phyloP scores from a whole-genome alignment of 2,113 vertebrate species.

The Gavia stellata region DNA sequence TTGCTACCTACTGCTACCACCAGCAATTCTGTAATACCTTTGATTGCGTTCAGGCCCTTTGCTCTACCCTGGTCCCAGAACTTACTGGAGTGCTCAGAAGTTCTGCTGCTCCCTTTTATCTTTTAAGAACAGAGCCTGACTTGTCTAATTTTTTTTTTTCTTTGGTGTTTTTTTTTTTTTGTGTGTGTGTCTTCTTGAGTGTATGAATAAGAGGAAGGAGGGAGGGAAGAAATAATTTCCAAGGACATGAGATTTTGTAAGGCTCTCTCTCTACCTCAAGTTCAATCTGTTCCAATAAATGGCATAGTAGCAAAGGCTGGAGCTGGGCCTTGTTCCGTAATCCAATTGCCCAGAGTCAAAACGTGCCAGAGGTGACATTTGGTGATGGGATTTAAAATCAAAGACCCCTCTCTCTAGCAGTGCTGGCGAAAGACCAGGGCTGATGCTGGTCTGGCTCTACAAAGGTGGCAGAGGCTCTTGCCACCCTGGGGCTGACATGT shows the following conservation, averaged over 20 bases:
- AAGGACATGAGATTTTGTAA: background rate
- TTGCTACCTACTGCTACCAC: background rate
- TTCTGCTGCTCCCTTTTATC: background rate
- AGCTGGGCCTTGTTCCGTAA: background rate
- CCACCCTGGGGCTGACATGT: background rate
- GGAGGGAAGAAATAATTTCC: background rate
- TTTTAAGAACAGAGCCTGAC: background rate
- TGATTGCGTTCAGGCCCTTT: background rate
- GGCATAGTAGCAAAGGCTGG: background rate
- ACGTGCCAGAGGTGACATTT: background rate
- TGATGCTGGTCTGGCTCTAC: background rate
- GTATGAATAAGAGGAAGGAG: background rate
- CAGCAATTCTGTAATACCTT: background rate
- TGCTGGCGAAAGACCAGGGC: background rate
- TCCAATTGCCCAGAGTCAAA: background rate
- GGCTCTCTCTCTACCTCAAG: background rate
- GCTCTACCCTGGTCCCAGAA: background rate
- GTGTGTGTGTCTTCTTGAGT: background rate
- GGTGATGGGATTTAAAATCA: conserved; percentile 34
- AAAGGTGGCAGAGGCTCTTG: background rate
- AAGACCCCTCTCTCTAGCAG: background rate
- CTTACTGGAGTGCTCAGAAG: background rate
- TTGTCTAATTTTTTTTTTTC: background rate
- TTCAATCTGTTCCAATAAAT: background rate
- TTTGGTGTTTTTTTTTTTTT: background rate